Base-by-base conservation (phyloP, 2,797 vertebrate genomes). In the Fringilla coelebs region DNA sequence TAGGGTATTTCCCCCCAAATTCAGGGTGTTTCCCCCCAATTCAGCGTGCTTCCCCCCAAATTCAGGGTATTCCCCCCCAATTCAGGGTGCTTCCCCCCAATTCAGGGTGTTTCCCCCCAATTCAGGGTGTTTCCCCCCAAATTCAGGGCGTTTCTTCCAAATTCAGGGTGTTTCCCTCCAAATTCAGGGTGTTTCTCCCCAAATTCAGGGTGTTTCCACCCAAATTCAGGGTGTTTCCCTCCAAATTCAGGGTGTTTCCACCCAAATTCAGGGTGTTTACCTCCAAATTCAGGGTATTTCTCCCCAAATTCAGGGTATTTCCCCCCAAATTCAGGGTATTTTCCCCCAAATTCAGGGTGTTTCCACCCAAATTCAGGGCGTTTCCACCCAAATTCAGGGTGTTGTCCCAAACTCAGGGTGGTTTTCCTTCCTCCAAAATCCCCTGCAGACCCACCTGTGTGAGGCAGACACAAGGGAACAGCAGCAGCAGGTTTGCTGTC, bases 401-500 rank as follows among this genome's bases (percentile, higher is more conserved):
- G 34, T 32, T 65, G 16, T 3, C 7, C 20, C n/a, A n/a, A n/a
- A n/a, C n/a, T 26, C n/a, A 28, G 29, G 10, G 10, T 29, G 34
- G 4, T 34, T 40, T 34, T 73, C 7, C 20, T 13, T 34, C 13
- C 51, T 57, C 31, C 70, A 21, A 13, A 31, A 10, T 17, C 17
- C 41, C 52, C 41, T 57, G 34, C 4, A 13, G 9, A 9, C 15
- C 52, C 17, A 4, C 24, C 60, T 18, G 8, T 1, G 7, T n/a
- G n/a, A n/a, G n/a, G n/a, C n/a, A 77, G 54, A 51, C 1, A 4
- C 18, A 34, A 0, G 13, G 31, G 60, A 17, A 17, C 2, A 36
- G 34, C 34, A 29, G 32, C 38, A 66, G 17, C 49, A 48, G 41
- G 32, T 36, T 38, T 55, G 48, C 38, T 20, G 31, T 9, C 54